A percentile compares a stretch with the other conserved stretches of the same genome.
Conservation (phyloP, 2,888 invertebrate species). For the Carpatolechia fugitivella region DNA sequence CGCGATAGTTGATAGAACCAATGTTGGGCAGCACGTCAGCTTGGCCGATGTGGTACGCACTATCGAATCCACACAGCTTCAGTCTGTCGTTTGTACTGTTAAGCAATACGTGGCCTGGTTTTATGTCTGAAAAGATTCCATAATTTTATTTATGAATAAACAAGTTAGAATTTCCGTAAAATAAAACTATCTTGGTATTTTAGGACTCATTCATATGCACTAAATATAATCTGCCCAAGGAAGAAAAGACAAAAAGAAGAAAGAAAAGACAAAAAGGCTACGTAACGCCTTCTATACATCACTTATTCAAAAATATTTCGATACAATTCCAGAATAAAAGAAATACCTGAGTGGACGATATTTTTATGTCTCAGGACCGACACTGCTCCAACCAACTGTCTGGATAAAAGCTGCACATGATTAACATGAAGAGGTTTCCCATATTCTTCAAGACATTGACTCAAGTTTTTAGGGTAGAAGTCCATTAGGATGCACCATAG, state of each 20-base stretch:
- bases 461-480: constrained; percentile 49
- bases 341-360: constrained; percentile 53
- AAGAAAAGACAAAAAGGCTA: too few relatives aligned
- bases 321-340: neutral
- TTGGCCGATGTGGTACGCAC: constrained; percentile 26
- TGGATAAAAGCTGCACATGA: constrained; percentile 40
- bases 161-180: neutral
- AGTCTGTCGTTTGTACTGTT: constrained; percentile 33
- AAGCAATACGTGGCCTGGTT: constrained; percentile 52
- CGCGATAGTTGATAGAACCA: constrained; percentile 43
- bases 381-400: constrained; percentile 51
- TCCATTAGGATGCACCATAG: constrained; percentile 48
- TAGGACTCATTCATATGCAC: too few relatives aligned
- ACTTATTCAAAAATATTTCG: too few relatives aligned
- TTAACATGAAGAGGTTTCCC: constrained; percentile 41
- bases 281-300: too few relatives aligned
- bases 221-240: too few relatives aligned
- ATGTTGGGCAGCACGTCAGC: constrained; percentile 25
- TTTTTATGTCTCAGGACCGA: constrained; percentile 38
- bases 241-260: too few relatives aligned
- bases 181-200: too few relatives aligned
- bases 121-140: constrained; percentile 55
- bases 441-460: constrained; percentile 30
- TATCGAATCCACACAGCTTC: constrained; percentile 59
- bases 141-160: neutral